Base-by-base conservation (phyloP, 2,113 vertebrate genomes). In the Stegastes partitus region DNA sequence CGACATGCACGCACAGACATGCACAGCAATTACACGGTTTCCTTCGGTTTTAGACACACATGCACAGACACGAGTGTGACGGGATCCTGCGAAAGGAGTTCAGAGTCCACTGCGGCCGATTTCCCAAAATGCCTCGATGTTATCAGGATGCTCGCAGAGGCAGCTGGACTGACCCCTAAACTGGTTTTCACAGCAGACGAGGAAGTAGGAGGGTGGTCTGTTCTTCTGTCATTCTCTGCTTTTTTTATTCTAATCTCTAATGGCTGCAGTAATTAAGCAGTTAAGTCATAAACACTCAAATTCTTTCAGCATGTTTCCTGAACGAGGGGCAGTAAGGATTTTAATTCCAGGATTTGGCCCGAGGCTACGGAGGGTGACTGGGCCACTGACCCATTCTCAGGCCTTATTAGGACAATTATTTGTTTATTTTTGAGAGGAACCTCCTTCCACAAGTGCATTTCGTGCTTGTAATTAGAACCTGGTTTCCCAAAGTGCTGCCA, bases 301-400 rank as follows among this genome's bases (percentile, higher is more conserved):
- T 90, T 73, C 65, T 66, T 92, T 69, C 88, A 91, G 28, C 82
- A 80, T 92, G 91, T 90, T 88, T 83, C 77, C 63, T 62, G 16
- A 12, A 72, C 39, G 39, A 42, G 39, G 10, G 39, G 12, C 10
- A 42, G 11, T 2, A 42, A 7, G 14, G 47, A 18, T 49, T 49
- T 67, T 69, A 15, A 23, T 53, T 59, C 62, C 7, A 58, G 79
- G 23, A 37, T 81, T 51, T 70, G 14, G 57, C 87, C 31, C 22
- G 5, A 56, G 84, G 90, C 75, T 45, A 34, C 70, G 19, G 31
- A 23, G 71, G 87, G 81, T 88, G 72, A 59, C 56, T 42, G 64
- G 77, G 84, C 84, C 75, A 44, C 5, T 28, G 82, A 77, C 80
- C 85, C 58, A 3, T 49, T 77, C 28, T 23, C 1, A 19, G 65